Evolutionary conservation across 2,888 invertebrate genomes (phyloP).

Genomic region (Glyphotaelius pellucidus): DNA sequence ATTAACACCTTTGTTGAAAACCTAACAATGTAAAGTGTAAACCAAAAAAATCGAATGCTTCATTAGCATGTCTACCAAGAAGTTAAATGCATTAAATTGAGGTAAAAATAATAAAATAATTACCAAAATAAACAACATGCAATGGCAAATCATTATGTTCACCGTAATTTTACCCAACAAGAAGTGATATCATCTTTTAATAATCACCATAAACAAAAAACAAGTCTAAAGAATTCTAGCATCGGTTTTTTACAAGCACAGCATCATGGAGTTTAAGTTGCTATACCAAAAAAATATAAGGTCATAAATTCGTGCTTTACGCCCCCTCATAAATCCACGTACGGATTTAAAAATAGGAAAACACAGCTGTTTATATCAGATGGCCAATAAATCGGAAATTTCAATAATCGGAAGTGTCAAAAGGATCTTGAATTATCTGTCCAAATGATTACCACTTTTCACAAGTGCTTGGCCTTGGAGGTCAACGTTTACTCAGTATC

Average conservation of each 20-base stretch:
- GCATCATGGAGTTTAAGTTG: background rate
- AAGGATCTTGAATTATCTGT: background rate
- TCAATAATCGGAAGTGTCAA: slow-evolving; percentile 21
- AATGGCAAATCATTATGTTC: background rate
- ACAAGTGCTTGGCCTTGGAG: background rate
- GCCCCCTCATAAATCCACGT: background rate
- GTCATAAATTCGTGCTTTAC: background rate
- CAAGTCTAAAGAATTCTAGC: background rate
- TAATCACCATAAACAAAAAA: background rate
- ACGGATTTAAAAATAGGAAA: background rate
- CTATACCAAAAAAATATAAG: background rate
- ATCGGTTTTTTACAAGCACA: background rate
- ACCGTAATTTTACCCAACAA: background rate
- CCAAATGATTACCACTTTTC: background rate
- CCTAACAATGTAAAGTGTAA: background rate
- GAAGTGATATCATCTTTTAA: slow-evolving; percentile 24
- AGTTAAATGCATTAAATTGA: background rate
- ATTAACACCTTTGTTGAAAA: background rate
- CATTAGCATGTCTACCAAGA: background rate
- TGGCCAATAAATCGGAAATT: slow-evolving; percentile 11
- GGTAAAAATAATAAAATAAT: background rate
- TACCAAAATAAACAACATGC: background rate
- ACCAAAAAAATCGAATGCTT: background rate
- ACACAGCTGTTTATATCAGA: background rate
- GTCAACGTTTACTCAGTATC: background rate